phyloP scores from a whole-genome alignment of 2,888 invertebrate species.

The Patella depressa region DNA sequence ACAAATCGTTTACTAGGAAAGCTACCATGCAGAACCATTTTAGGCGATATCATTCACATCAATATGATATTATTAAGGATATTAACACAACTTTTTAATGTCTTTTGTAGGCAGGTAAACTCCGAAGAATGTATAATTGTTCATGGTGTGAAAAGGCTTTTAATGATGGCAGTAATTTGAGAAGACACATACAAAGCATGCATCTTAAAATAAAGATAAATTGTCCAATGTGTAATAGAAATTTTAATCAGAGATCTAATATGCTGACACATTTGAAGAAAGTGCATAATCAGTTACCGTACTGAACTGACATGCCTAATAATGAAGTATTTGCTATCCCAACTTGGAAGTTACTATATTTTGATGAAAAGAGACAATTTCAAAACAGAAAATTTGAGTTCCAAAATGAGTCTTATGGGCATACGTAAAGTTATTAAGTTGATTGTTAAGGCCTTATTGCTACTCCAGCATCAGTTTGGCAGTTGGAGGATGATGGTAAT shows the following conservation, averaged over 20 bases:
- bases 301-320: no score
- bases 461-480: no score
- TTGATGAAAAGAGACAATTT: no score
- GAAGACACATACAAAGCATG: background rate
- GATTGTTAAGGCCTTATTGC: no score
- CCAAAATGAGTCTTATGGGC: no score
- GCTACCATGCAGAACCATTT: background rate
- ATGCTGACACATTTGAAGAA: background rate
- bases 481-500: no score
- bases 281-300: background rate
- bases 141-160: background rate
- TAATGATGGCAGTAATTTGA: conserved; percentile 8
- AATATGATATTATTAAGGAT: no score
- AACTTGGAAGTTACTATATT: no score
- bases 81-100: background rate
- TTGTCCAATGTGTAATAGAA: background rate
- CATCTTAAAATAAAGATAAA: background rate
- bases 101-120: background rate
- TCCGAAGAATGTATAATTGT: background rate
- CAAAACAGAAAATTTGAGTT: no score
- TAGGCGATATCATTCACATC: background rate
- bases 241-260: background rate
- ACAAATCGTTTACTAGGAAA: background rate
- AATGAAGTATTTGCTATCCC: no score
- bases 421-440: no score